Evolutionary conservation across 1,140 invertebrate species (phyloP), one percentile per base, ranked within the genome.

Genomic region (Drosophila burlai): DNA sequence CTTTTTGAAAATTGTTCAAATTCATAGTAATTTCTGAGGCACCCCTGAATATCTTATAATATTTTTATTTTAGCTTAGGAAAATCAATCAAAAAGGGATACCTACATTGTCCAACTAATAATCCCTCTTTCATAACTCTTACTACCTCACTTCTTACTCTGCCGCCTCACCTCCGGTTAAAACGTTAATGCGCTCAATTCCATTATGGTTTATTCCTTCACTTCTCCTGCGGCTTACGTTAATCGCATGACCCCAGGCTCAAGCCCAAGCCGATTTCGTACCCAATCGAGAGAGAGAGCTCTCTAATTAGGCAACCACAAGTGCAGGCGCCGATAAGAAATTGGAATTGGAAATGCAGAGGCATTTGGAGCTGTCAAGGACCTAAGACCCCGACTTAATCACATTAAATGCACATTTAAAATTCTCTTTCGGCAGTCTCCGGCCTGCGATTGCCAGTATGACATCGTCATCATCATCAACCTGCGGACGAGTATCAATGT

Each of bases 331-430:
- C 60, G 74, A 68, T 74, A 79, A 74, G 75, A 82, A 83, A 58
- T 67, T 69, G 47, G 36, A 74, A 52, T 67, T 79, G 50, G 36
- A 74, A 47, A 61, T 61, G 47, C 60, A 61, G 52, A n/a, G 31
- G 58, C 50, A 49, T 52, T n/a, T 38, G 40, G 15, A 16, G 38
- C 21, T 47, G 57, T 15, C 26, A 24, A 64, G 45, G 62, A 43
- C 68, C 55, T 79, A 78, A 79, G 69, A 79, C 69, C 68, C 49
- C 38, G 43, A 54, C 47, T 82, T 80, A 86, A 86, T 86, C 83
- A 86, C 83, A 82, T 86, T 86, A 82, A 76, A 80, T 52, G 71
- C 46, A 71, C 83, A 86, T 86, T 86, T 76, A 60, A 86, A 82
- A 86, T 86, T 86, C 83, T 69, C 83, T 86, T 86, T 86, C 55